Evolutionary conservation across 2,113 vertebrate species (phyloP), one percentile per base, ranked within the genome.

Genomic region (Ascaphus truei): DNA sequence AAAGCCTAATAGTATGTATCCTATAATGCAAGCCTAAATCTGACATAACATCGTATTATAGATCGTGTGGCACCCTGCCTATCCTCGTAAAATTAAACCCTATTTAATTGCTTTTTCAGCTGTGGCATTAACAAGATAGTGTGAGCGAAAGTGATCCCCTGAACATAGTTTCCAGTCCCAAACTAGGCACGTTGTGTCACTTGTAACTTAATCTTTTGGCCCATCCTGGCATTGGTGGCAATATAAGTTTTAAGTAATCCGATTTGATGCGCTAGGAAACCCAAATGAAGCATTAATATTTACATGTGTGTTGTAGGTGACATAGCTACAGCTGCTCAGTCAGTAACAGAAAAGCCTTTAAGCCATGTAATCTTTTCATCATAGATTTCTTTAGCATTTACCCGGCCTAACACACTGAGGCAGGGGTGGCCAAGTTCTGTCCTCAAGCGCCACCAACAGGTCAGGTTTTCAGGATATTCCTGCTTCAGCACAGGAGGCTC

Each of bases 81-180:
- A 39, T 60, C 43, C 43, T 33, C 45, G 51, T 52, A 59, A 60
- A 69, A 60, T 69, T 39, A 69, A 29, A 20, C 31, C 4, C 3
- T 22, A 33, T 61, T 58, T 61, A 61, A 61, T 41, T 71, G 67
- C 57, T 71, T 29, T 71, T 71, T 61, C 67, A 69, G 67, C 67
- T 69, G 67, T 41, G 57, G 16, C 12, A 26, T 71, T 71, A 71
- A 41, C 56, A 51, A 43, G 56, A 60, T 71, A 51, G 66, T 39
- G 33, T 41, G 43, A 71, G 57, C 23, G 67, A 60, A 52, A 71
- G 10, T 30, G 67, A 71, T 52, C 22, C 26, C 45, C 48, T 43
- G 53, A 13, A 36, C 33, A 71, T 71, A 69, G 10, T 71, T 71
- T 71, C 56, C 67, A 71, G 30, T 56, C 56, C 43, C 41, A 37